A percentile compares a stretch with the other conserved stretches of the same genome.
Evolutionary conservation across 1,140 invertebrate species (phyloP).

Genomic region (Tigriopus japonicus): DNA sequence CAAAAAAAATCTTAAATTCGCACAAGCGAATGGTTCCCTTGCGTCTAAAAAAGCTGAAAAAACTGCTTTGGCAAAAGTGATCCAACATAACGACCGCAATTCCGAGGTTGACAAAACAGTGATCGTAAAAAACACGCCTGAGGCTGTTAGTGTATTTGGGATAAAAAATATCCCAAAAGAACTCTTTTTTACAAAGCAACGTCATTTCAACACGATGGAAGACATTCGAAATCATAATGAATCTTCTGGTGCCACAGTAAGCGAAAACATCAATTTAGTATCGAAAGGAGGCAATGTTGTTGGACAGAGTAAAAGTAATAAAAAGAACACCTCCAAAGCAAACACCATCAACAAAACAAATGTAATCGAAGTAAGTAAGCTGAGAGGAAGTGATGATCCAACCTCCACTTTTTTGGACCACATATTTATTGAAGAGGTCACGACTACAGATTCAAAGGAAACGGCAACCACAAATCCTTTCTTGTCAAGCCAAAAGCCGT

Average conservation of each 20-base stretch:
- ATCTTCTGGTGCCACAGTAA: too few relatives aligned
- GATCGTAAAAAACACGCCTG: conserved; percentile 4
- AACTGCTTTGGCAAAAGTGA: conserved; percentile 3
- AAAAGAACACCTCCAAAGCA: too few relatives aligned
- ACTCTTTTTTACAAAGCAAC: neutral
- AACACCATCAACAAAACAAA: too few relatives aligned
- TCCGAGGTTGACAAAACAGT: neutral
- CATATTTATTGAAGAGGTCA: neutral
- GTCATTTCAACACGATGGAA: neutral
- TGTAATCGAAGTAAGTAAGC: too few relatives aligned
- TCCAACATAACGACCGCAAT: conserved; percentile 3
- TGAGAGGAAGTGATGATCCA: too few relatives aligned
- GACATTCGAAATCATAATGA: too few relatives aligned
- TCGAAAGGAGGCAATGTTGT: too few relatives aligned
- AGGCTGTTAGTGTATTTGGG: conserved; percentile 7
- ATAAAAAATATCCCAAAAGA: conserved; percentile 11
- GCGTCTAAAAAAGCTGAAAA: neutral
- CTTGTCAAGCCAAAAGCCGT: neutral
- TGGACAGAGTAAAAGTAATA: too few relatives aligned
- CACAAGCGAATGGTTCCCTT: neutral
- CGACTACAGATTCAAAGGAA: neutral
- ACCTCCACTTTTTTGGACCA: too few relatives aligned
- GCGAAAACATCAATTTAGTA: too few relatives aligned
- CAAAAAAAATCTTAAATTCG: neutral
- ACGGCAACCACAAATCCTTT: neutral